These are phyloP conservation scores for Macropus fuliginosus DNA, from an alignment of 2,797 vertebrate species.

Conservation along the genomic window DNA sequence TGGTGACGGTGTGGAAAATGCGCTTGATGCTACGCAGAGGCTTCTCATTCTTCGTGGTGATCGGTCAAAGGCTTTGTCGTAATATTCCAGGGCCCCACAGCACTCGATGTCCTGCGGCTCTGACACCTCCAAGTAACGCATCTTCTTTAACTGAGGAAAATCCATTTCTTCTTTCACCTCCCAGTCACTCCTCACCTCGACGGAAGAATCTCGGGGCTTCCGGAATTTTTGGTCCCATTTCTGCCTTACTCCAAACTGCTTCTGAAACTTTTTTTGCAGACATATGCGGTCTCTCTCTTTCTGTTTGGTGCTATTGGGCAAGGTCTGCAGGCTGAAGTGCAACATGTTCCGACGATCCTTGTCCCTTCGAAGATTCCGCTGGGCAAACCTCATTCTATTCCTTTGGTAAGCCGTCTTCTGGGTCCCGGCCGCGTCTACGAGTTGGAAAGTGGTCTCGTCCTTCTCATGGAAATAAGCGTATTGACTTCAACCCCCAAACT, in stretches of 20 bases:
- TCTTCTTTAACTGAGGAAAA: no score
- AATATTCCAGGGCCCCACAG: conserved; percentile 94
- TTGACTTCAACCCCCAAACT: conserved; percentile 95
- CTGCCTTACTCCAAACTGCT: conserved; percentile 95
- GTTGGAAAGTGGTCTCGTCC: conserved; percentile 90
- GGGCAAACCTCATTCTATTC: conserved; percentile 95
- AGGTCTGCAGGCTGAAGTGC: conserved; percentile 95
- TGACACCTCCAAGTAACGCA: no score
- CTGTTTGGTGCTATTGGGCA: conserved; percentile 96
- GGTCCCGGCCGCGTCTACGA: conserved; percentile 94
- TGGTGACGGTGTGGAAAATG: conserved; percentile 99
- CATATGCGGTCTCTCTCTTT: conserved; percentile 96
- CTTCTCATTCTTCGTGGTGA: conserved; percentile 97
- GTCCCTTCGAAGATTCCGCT: conserved; percentile 94
- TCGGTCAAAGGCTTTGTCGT: conserved; percentile 98
- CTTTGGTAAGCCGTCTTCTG: conserved; percentile 96
- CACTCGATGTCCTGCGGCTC: conserved; percentile 84
- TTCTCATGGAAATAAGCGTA: conserved; percentile 95
- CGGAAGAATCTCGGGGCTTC: conserved; percentile 74
- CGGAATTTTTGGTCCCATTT: conserved; percentile 97
- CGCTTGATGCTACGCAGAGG: conserved; percentile 97
- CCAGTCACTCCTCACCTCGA: conserved; percentile 93
- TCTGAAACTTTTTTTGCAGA: conserved; percentile 96
- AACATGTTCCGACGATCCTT: conserved; percentile 94
- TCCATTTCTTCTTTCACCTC: no score